These are phyloP conservation scores for Linnaemya tessellans DNA, from an alignment of 2,888 invertebrate genomes.

Conservation along the genomic window DNA sequence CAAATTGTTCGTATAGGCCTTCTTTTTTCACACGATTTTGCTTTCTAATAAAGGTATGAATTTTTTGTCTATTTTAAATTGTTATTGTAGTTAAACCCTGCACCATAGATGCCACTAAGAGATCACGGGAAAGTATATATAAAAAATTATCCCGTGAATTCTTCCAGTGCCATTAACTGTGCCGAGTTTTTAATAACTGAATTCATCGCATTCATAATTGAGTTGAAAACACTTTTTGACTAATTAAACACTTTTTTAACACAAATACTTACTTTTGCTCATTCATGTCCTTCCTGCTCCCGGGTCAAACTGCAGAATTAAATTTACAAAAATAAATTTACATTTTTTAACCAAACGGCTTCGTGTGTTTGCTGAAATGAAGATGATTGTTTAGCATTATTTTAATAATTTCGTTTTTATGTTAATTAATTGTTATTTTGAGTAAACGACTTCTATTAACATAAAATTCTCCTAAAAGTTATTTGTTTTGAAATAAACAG, in stretches of 20 bases:
- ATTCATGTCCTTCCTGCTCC: no score
- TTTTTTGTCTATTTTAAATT: conserved; percentile 13
- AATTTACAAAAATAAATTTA: not conserved
- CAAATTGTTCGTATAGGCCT: not conserved
- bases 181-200: conserved; percentile 74
- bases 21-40: not conserved
- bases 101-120: conserved; percentile 85
- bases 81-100: conserved; percentile 76
- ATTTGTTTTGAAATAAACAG: not conserved
- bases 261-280: conserved; percentile 29
- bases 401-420: no score
- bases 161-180: conserved; percentile 88
- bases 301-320: not conserved
- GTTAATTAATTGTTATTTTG: no score
- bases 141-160: conserved; percentile 85
- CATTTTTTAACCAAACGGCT: no score
- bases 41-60: not conserved
- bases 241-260: conserved; percentile 28
- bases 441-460: no score
- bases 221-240: conserved; percentile 5
- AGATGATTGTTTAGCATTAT: no score
- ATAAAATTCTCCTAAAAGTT: not conserved
- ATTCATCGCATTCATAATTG: not conserved
- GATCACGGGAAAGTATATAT: conserved; percentile 84
- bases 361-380: no score